Evolutionary conservation across 2,888 invertebrate species (phyloP).

Genomic region (Himalopsyche tibetana): DNA sequence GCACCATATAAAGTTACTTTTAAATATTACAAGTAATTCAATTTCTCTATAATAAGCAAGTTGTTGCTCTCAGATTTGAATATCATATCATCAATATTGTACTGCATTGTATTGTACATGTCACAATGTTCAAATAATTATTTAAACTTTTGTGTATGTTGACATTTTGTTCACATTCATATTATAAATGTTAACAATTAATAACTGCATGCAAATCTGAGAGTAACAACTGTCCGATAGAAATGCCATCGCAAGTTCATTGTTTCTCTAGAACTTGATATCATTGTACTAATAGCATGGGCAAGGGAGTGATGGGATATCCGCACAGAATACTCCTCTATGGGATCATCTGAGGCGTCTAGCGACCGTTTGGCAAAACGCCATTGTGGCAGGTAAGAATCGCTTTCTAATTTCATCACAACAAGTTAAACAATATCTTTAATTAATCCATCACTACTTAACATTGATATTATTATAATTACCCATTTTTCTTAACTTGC

Average conservation of each 20-base stretch:
- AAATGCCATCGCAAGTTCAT: constrained; percentile 43
- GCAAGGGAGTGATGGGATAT: constrained; percentile 72
- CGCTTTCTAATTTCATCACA: constrained; percentile 13
- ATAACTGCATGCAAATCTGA: constrained; percentile 61
- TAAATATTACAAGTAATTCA: not conserved
- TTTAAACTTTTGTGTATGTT: not conserved
- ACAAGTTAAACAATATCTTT: not conserved
- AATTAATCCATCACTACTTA: no score
- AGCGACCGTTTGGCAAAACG: constrained; percentile 71
- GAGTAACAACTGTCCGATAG: constrained; percentile 51
- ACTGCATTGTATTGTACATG: not conserved
- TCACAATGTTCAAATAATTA: constrained; percentile 8
- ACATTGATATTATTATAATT: no score
- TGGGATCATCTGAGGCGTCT: constrained; percentile 74
- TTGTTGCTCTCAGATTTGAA: constrained; percentile 58
- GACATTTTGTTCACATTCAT: constrained; percentile 16
- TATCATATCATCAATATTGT: constrained; percentile 29
- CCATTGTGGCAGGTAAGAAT: constrained; percentile 66
- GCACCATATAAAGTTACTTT: constrained; percentile 26
- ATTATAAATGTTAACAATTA: constrained; percentile 23
- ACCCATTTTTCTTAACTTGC: no score
- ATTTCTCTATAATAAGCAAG: constrained; percentile 32
- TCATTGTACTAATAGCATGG: constrained; percentile 81
- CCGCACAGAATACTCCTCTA: constrained; percentile 70
- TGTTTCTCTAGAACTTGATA: constrained; percentile 64